Base-by-base conservation (phyloP, 64 coral and sea anemone species). In the Porites australiensis region DNA sequence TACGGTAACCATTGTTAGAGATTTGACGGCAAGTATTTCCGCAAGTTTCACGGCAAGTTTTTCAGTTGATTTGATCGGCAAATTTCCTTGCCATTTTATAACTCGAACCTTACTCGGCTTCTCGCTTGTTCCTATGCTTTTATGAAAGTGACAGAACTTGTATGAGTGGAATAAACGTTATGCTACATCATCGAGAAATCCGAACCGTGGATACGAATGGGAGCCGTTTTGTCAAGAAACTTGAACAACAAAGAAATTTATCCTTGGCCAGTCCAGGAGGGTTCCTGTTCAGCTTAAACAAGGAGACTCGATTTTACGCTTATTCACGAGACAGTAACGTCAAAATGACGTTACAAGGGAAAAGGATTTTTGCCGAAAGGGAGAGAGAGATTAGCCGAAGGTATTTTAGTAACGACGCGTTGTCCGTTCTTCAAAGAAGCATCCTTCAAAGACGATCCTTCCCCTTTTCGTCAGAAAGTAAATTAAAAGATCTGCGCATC, bases 201-300 rank as follows among this genome's bases (percentile, higher is more conserved):
- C 18, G 14, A 6, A 12, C 13, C 13, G 47, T 0, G 6, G 46
- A 22, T 37, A 60, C 4, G 7, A 84, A 84, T 7, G 69, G 8
- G 44, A n/a, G n/a, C 16, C 67, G 81, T 50, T 84, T 68, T 23
- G 18, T 67, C 8, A 44, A 84, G 51, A 69, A 50, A 21, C 6
- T 69, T 49, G 81, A 84, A 60, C 81, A 69, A 18, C 61, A 51
- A n/a, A 49, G 81, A 52, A 50, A 19, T 9, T 68, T 84, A 44
- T 65, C 81, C 51, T 19, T 84, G 4, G 81, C 15, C n/a, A 68
- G 81, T 65, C 81, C 81, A 50, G 19, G 81, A 50, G 81, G 62
- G 12, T 84, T 84, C 69, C 47, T 84, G n/a, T 84, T 84, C 62
- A 62, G 62, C 69, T 84, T 84, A 46, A 68, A 84, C 63, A 84